Evolutionary conservation across 2,113 vertebrate species (phyloP).

Genomic region (Sula dactylatra): DNA sequence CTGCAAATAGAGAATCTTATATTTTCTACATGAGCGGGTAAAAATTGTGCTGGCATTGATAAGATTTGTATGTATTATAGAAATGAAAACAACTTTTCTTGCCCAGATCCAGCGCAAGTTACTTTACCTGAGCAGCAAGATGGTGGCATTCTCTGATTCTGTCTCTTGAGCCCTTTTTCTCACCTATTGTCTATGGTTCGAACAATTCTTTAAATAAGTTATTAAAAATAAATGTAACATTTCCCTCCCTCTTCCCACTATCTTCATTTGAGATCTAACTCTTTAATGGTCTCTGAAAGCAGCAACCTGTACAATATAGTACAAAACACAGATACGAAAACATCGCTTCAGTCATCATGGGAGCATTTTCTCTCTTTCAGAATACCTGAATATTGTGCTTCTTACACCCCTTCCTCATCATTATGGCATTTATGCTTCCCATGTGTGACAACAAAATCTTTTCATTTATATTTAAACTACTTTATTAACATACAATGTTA

Average conservation of each 20-base stretch:
- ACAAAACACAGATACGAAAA: not conserved
- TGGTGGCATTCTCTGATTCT: not conserved
- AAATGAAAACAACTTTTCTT: not conserved
- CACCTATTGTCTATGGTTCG: not conserved
- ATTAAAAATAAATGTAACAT: constrained; percentile 11
- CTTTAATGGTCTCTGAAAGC: not conserved
- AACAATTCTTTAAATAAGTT: not conserved
- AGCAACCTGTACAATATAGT: not conserved
- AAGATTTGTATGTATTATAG: not conserved
- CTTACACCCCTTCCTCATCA: not conserved
- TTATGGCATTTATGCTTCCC: not conserved
- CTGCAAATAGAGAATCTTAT: not conserved
- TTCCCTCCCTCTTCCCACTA: not conserved
- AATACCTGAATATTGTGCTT: not conserved
- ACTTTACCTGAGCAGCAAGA: not conserved
- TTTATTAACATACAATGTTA: not conserved
- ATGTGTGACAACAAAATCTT: not conserved
- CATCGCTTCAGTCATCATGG: not conserved
- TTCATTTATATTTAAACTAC: not conserved
- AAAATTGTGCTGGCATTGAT: not conserved
- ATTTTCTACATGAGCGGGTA: not conserved
- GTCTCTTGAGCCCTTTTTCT: not conserved
- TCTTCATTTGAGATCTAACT: not conserved
- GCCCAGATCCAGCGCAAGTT: not conserved
- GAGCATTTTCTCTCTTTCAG: not conserved